Conservation (phyloP, 2,113 vertebrate genomes). For the Ranitomeya variabilis region DNA sequence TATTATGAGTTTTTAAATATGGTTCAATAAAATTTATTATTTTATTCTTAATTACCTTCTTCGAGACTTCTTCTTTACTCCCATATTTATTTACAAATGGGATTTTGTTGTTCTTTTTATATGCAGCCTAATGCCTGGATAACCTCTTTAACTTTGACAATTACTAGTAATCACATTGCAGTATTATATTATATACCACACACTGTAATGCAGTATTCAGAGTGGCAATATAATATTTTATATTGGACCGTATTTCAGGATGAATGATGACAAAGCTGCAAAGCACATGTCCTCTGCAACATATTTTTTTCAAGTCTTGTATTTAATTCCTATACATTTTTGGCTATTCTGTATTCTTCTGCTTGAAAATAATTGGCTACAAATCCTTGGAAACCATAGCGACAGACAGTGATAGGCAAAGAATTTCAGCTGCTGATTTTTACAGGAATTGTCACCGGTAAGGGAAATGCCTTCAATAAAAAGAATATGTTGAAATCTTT, state of each 20-base stretch:
- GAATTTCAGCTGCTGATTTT: constrained; percentile 18
- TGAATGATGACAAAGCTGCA: not conserved
- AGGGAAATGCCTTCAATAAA: constrained; percentile 34
- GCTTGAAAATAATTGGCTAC: constrained; percentile 53
- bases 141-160: not conserved
- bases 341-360: constrained; percentile 37
- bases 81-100: no score
- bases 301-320: constrained; percentile 3
- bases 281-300: not conserved
- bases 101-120: not conserved
- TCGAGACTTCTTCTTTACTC: no score
- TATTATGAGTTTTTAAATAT: no score
- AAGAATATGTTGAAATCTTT: constrained; percentile 5
- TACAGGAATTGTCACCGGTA: constrained; percentile 49
- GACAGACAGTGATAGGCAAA: constrained; percentile 44
- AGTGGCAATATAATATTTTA: not conserved
- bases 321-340: not conserved
- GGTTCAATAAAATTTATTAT: no score
- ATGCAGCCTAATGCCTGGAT: not conserved
- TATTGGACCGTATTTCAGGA: not conserved
- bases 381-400: constrained; percentile 55
- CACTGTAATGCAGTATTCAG: no score
- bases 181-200: not conserved
- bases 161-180: not conserved
- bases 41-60: no score